Percentiles rank a stretch among this genome's conserved stretches.
Conservation (phyloP, 2,888 invertebrate species). For the Branchinecta sandiegonensis region DNA sequence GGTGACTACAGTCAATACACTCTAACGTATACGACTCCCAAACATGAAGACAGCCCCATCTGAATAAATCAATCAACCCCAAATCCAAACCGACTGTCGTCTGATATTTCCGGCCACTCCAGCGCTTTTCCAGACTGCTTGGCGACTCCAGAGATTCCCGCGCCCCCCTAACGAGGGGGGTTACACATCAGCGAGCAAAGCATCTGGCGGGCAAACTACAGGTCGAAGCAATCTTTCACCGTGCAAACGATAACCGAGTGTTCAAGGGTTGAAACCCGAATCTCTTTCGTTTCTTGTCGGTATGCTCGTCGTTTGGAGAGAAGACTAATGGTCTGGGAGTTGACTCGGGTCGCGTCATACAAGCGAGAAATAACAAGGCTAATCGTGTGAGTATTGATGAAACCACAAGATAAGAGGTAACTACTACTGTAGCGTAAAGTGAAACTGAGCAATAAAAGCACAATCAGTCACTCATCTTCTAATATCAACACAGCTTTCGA, state of each 20-base stretch:
- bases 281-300: slow-evolving; percentile 2
- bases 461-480: slow-evolving; percentile 16
- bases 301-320: neutral
- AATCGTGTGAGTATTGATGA: neutral
- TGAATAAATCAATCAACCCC: too few species aligned
- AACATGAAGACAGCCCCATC: too few species aligned
- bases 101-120: neutral
- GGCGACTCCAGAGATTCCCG: slow-evolving; percentile 8
- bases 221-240: slow-evolving; percentile 9
- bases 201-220: neutral
- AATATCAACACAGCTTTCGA: neutral
- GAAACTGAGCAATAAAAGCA: slow-evolving; percentile 16
- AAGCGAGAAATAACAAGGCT: neutral
- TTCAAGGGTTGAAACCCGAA: neutral
- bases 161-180: slow-evolving; percentile 1
- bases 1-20: too few species aligned
- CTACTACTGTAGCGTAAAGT: neutral
- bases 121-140: slow-evolving; percentile 15
- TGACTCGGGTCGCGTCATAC: slow-evolving; percentile 1
- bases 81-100: neutral
- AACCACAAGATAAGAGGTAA: neutral
- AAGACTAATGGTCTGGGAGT: neutral
- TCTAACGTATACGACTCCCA: too few species aligned
- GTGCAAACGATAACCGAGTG: slow-evolving; percentile 11
- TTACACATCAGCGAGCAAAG: neutral